phyloP scores from a whole-genome alignment of 2,113 vertebrate genomes.

The Prinia subflava region DNA sequence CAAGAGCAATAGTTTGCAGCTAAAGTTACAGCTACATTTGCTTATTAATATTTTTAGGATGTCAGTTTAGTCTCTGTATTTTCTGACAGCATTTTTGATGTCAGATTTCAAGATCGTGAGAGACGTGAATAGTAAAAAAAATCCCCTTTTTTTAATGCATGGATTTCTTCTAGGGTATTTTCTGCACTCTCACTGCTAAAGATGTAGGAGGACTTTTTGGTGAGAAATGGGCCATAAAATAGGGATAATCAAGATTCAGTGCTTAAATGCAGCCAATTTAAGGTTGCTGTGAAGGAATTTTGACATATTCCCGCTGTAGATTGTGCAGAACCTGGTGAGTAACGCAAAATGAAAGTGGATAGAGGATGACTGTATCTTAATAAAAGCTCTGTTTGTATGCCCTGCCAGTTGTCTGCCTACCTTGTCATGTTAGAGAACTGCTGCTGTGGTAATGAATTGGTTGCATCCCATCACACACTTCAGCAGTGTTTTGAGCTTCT shows the following conservation, averaged over 20 bases:
- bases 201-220: accelerated
- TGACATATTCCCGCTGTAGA: not conserved
- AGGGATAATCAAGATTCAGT: not conserved
- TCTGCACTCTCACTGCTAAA: not conserved
- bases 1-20: not conserved
- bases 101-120: not conserved
- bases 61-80: not conserved
- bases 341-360: not conserved
- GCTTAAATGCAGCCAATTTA: not conserved
- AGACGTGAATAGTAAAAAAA: not conserved
- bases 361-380: not conserved
- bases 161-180: not conserved
- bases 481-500: not conserved
- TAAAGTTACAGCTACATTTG: not conserved
- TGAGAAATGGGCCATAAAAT: not conserved
- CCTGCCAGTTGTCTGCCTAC: not conserved
- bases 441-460: not conserved
- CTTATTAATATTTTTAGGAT: not conserved
- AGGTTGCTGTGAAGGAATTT: not conserved
- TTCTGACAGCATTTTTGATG: not conserved
- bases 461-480: not conserved
- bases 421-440: not conserved
- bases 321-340: not conserved
- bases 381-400: not conserved
- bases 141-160: not conserved